Evolutionary conservation across 1,140 invertebrate genomes (phyloP).

Genomic region (Drosophila ogumai): DNA sequence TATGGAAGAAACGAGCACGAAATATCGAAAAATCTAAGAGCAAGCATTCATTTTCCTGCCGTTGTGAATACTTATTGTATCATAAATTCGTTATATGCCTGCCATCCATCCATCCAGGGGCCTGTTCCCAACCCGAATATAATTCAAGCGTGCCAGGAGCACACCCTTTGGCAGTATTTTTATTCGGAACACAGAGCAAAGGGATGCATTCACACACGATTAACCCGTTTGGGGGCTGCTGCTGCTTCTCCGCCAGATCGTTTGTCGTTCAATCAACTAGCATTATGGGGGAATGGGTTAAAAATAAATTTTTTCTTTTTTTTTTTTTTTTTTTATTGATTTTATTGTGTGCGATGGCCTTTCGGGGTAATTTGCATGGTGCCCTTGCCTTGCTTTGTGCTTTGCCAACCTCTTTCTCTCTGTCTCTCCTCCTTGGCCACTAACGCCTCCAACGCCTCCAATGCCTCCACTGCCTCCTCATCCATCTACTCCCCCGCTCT

Average conservation of each 20-base stretch:
- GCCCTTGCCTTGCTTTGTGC: slow-evolving; percentile 40
- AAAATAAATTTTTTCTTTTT: slow-evolving; percentile 29
- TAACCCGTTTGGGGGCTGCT: slow-evolving; percentile 16
- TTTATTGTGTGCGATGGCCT: slow-evolving; percentile 49
- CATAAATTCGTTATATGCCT: neutral
- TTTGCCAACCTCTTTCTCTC: slow-evolving; percentile 3
- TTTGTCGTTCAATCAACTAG: slow-evolving; percentile 24
- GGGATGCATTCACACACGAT: slow-evolving; percentile 41
- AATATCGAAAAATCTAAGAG: neutral
- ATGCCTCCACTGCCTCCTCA: neutral
- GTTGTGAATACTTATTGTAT: neutral
- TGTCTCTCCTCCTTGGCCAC: slow-evolving; percentile 1
- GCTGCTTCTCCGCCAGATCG: slow-evolving; percentile 2
- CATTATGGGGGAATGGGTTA: slow-evolving; percentile 23
- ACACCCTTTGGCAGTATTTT: neutral
- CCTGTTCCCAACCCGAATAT: slow-evolving; percentile 4
- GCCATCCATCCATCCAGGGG: slow-evolving; percentile 4
- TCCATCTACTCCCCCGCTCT: neutral
- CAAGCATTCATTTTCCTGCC: neutral
- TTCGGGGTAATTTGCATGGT: slow-evolving; percentile 40
- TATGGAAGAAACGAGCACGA: neutral
- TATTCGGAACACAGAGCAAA: slow-evolving; percentile 15
- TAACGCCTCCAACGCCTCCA: slow-evolving; percentile 5
- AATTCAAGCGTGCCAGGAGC: slow-evolving; percentile 9
- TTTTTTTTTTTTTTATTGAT: slow-evolving; percentile 38